phyloP scores from a whole-genome alignment of 2,797 vertebrate species.

The Naso thynnoides region DNA sequence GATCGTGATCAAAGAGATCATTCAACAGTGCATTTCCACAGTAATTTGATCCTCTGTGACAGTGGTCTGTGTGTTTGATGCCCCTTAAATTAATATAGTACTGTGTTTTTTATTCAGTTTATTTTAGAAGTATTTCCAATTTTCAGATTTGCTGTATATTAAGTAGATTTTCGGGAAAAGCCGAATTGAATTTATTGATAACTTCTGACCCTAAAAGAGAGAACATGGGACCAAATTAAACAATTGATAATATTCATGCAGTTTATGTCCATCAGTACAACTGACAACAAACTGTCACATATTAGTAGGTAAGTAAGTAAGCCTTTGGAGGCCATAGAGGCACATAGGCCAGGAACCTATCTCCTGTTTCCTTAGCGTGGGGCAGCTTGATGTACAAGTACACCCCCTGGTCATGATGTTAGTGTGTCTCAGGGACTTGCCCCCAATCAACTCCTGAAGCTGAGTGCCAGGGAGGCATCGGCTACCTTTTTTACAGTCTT shows the following conservation, averaged over 20 bases:
- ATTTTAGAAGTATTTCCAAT: slow-evolving; percentile 49
- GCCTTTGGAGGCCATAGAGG: no score
- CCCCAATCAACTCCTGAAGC: no score
- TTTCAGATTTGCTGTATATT: slow-evolving; percentile 39
- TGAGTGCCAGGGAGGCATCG: no score
- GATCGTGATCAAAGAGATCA: slow-evolving; percentile 80
- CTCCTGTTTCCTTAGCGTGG: no score
- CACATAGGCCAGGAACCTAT: no score
- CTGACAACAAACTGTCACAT: no score
- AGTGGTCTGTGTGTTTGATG: slow-evolving; percentile 69
- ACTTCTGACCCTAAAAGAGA: slow-evolving; percentile 3
- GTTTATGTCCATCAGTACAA: background rate
- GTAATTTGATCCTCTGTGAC: slow-evolving; percentile 79
- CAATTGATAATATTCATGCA: background rate
- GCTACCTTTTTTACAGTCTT: no score
- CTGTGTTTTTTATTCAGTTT: slow-evolving; percentile 36
- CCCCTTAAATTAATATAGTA: slow-evolving; percentile 65
- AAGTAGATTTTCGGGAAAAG: slow-evolving; percentile 19
- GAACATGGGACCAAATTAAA: slow-evolving; percentile 11
- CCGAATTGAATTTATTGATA: slow-evolving; percentile 26
- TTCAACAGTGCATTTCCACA: slow-evolving; percentile 83
- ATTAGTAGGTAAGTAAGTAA: no score
- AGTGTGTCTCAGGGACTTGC: no score
- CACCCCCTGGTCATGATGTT: no score
- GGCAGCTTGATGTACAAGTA: no score